phyloP scores from a whole-genome alignment of 2,113 vertebrate genomes.

The Colius striatus region DNA sequence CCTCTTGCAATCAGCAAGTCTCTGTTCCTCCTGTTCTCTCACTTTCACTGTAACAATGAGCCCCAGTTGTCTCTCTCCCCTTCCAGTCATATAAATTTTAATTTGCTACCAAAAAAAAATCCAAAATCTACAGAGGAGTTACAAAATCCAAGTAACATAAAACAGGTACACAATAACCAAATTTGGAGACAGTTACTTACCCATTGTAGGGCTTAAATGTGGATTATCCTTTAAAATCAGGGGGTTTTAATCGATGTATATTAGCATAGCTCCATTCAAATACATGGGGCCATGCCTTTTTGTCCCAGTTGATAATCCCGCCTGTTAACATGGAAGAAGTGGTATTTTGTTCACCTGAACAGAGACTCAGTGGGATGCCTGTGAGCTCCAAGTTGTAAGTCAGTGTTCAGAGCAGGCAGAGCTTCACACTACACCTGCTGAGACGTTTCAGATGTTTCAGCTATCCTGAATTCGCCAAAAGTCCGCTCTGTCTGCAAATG shows the following conservation, averaged over 20 bases:
- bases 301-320: not conserved
- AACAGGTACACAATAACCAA: not conserved
- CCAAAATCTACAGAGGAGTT: not conserved
- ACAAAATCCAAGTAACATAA: not conserved
- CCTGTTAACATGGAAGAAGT: not conserved
- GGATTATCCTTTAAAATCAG: not conserved
- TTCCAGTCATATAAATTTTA: not conserved
- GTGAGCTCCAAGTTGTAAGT: not conserved
- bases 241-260: not conserved
- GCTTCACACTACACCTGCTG: conserved; percentile 42
- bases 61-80: not conserved
- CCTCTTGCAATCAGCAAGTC: not conserved
- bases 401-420: conserved; percentile 6
- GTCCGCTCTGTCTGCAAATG: not conserved
- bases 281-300: not conserved
- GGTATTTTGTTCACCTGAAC: conserved; percentile 40
- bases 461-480: conserved; percentile 4
- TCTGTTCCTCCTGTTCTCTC: not conserved
- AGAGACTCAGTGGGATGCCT: conserved; percentile 1
- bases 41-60: not conserved
- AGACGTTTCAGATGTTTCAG: conserved; percentile 25
- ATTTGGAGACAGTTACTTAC: not conserved
- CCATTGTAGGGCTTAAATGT: not conserved
- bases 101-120: not conserved
- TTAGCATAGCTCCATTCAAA: not conserved